Evolutionary conservation across 2,113 vertebrate genomes (phyloP).

Genomic region (Syrrhaptes paradoxus): DNA sequence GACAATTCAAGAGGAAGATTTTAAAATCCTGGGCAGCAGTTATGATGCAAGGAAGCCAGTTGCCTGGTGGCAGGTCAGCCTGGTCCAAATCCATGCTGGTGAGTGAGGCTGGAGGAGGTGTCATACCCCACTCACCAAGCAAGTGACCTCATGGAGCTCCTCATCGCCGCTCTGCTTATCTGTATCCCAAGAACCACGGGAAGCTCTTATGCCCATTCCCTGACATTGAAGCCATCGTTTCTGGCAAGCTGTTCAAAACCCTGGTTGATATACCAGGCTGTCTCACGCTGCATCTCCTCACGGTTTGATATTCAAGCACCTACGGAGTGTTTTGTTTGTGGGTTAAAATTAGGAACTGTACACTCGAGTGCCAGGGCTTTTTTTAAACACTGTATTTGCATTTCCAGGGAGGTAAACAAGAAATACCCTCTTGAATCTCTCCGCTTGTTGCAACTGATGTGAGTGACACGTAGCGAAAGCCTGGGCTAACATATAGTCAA

Average conservation of each 20-base stretch:
- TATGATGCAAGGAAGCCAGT: not conserved
- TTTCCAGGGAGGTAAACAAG: not conserved
- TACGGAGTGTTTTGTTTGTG: not conserved
- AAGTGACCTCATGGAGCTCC: not conserved
- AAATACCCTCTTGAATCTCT: not conserved
- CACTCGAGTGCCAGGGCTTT: not conserved
- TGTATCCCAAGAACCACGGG: not conserved
- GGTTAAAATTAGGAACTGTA: not conserved
- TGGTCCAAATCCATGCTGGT: not conserved
- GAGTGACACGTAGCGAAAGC: not conserved
- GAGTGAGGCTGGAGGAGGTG: fast-evolving
- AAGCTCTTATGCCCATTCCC: not conserved
- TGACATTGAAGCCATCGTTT: not conserved
- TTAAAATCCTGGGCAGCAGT: not conserved
- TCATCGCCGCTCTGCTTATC: not conserved
- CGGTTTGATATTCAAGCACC: not conserved
- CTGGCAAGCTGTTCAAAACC: not conserved
- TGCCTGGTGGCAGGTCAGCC: not conserved
- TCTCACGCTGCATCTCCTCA: not conserved
- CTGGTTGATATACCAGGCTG: not conserved
- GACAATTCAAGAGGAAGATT: not conserved
- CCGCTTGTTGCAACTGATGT: not conserved
- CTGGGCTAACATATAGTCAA: not conserved
- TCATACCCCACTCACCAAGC: not conserved
- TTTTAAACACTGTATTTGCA: not conserved